Conservation (phyloP, 2,888 invertebrate species). For the Cheilosia vernalis region DNA sequence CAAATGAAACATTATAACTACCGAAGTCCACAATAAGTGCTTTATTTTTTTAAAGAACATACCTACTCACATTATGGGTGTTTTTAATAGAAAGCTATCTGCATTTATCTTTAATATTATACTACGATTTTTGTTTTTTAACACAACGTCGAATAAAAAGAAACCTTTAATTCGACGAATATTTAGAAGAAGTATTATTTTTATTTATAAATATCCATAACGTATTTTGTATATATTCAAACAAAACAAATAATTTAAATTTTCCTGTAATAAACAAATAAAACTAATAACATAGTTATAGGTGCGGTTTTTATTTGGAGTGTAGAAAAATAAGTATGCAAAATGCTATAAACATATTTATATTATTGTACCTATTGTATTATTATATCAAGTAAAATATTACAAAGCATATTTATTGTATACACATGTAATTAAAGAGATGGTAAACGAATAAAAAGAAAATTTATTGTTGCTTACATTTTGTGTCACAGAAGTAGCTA, state of each 20-base stretch:
- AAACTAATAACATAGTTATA: slow-evolving; percentile 40
- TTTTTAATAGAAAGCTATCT: slow-evolving; percentile 8
- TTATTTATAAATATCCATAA: slow-evolving; percentile 25
- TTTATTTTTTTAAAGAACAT: slow-evolving; percentile 47
- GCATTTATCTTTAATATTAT: slow-evolving; percentile 8
- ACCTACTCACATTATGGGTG: not conserved
- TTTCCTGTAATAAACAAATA: slow-evolving; percentile 44
- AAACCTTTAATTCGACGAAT: not conserved
- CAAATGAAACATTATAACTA: slow-evolving; percentile 7
- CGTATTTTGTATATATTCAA: slow-evolving; percentile 62
- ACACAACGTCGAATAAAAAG: slow-evolving; percentile 17
- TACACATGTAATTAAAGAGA: slow-evolving; percentile 56
- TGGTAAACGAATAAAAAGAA: slow-evolving; percentile 46
- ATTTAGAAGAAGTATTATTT: slow-evolving; percentile 36
- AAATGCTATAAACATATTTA: slow-evolving; percentile 53
- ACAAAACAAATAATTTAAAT: slow-evolving; percentile 20
- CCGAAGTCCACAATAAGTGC: slow-evolving; percentile 61
- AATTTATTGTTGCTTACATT: slow-evolving; percentile 61
- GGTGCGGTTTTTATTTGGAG: slow-evolving; percentile 44
- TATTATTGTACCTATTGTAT: slow-evolving; percentile 52
- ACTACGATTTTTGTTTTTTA: not conserved
- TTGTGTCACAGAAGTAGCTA: not conserved
- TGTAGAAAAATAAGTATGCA: slow-evolving; percentile 31
- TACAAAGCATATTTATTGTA: slow-evolving; percentile 50
- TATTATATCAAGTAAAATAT: slow-evolving; percentile 53